phyloP scores from a whole-genome alignment of 1,140 invertebrate species.

The Diorhabda elongata region DNA sequence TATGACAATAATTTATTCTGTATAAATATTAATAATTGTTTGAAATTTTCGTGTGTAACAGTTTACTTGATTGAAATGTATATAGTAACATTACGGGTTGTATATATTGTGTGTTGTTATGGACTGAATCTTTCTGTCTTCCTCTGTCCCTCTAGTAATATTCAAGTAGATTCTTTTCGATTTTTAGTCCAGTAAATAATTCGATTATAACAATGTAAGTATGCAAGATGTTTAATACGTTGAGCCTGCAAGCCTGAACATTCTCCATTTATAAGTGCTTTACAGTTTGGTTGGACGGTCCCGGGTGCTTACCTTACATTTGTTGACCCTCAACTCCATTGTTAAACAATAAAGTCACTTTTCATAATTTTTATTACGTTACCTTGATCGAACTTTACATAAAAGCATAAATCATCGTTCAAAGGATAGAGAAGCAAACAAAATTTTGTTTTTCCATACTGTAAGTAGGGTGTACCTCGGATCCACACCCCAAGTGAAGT shows the following conservation, averaged over 20 bases:
- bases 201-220: too few relatives aligned
- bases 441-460: too few relatives aligned
- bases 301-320: too few relatives aligned
- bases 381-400: too few relatives aligned
- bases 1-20: constrained; percentile 1
- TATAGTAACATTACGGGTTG: constrained; percentile 46
- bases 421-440: too few relatives aligned
- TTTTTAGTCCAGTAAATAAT: constrained; percentile 1
- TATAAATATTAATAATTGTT: neutral
- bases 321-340: too few relatives aligned
- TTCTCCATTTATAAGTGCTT: neutral
- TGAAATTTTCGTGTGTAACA: constrained; percentile 10
- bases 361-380: too few relatives aligned
- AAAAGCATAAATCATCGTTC: too few relatives aligned
- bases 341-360: too few relatives aligned
- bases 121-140: constrained; percentile 46
- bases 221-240: neutral
- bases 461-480: too few relatives aligned
- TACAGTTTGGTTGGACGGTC: neutral
- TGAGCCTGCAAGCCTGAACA: neutral
- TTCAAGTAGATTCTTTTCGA: constrained; percentile 4
- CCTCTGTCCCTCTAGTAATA: constrained; percentile 29
- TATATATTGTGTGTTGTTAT: constrained; percentile 44
- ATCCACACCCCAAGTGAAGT: too few relatives aligned
- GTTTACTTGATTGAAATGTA: constrained; percentile 26